Evolutionary conservation across 2,113 vertebrate species (phyloP).

Genomic region (Cathartes aura): DNA sequence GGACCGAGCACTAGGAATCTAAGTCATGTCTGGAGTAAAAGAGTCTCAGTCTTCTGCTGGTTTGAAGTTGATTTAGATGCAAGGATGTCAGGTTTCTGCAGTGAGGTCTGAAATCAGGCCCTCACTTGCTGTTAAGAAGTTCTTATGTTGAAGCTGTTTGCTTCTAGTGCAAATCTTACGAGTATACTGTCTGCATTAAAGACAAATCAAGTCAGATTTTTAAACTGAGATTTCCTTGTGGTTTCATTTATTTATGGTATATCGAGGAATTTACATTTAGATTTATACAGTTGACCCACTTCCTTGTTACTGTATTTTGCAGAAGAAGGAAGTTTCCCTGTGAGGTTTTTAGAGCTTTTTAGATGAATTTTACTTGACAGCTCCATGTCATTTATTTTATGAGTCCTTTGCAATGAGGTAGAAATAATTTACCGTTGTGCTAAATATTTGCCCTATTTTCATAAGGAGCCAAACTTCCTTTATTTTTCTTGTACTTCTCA

Average conservation of each 20-base stretch:
- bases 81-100: background rate
- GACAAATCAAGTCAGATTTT: background rate
- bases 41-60: background rate
- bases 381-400: background rate
- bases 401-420: background rate
- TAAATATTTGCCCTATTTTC: background rate
- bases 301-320: background rate
- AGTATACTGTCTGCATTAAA: background rate
- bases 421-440: background rate
- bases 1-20: background rate
- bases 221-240: background rate
- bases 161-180: background rate
- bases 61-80: background rate
- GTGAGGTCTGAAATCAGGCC: background rate
- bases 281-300: background rate
- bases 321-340: background rate
- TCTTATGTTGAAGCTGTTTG: background rate
- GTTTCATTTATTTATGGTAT: background rate
- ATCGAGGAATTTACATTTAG: background rate
- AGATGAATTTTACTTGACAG: slow-evolving; percentile 1
- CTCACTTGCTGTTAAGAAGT: background rate
- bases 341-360: background rate
- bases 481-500: background rate
- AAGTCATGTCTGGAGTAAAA: background rate
- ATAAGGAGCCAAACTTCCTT: background rate